A percentile compares a stretch with the other conserved stretches of the same genome.
phyloP scores from a whole-genome alignment of 2,797 vertebrate species.

The Podargus strigoides region DNA sequence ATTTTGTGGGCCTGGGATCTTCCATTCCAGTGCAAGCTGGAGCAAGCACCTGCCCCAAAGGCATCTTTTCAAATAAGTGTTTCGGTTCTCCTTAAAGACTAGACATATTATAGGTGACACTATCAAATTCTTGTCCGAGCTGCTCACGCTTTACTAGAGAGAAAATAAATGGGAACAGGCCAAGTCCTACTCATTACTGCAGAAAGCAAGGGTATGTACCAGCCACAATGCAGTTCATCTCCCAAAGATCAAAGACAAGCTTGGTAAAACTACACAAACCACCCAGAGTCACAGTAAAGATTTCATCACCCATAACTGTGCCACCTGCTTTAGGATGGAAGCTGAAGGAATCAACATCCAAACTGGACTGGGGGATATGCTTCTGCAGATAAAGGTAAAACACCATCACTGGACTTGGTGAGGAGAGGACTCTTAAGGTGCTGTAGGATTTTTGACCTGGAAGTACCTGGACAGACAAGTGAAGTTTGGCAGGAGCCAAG shows the following conservation, averaged over 20 bases:
- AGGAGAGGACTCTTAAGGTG: not conserved
- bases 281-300: not conserved
- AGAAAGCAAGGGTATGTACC: not conserved
- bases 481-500: not conserved
- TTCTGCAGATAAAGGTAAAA: not conserved
- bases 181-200: not conserved
- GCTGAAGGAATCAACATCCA: not conserved
- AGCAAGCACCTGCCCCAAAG: not conserved
- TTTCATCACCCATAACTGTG: not conserved
- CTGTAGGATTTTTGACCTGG: not conserved
- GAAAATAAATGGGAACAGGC: not conserved
- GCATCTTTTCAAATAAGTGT: not conserved
- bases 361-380: not conserved
- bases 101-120: not conserved
- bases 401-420: not conserved
- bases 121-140: not conserved
- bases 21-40: not conserved
- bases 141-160: not conserved
- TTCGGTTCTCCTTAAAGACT: not conserved
- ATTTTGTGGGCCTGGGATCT: not conserved
- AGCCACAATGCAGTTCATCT: not conserved
- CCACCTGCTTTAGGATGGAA: not conserved
- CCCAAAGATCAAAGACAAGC: not conserved
- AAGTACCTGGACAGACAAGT: not conserved
- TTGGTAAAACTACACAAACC: not conserved